A percentile compares a stretch with the other conserved stretches of the same genome.
Conservation (phyloP, 2,113 vertebrate genomes). For the Prionailurus viverrinus region DNA sequence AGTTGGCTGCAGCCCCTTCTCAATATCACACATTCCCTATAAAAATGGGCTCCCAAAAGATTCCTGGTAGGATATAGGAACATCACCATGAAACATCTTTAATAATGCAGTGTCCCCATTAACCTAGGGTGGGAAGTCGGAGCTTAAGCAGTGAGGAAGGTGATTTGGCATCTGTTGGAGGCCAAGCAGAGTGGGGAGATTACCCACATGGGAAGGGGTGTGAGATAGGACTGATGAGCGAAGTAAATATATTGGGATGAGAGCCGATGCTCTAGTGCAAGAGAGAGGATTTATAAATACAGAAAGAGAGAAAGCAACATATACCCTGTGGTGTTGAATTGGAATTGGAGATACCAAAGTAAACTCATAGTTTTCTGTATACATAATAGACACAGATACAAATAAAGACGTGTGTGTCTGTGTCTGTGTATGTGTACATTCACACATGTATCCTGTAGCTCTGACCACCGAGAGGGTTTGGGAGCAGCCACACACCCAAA, state of each 20-base stretch:
- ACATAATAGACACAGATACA: not conserved
- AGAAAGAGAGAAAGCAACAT: not conserved
- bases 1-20: not conserved
- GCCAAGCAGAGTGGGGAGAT: not conserved
- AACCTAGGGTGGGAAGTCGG: not conserved
- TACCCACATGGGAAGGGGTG: too few species aligned
- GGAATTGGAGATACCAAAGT: not conserved
- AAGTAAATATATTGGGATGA: not conserved
- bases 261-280: not conserved
- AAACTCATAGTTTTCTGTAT: not conserved
- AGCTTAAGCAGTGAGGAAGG: not conserved
- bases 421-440: rapidly evolving
- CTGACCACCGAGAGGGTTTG: not conserved
- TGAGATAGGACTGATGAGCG: not conserved
- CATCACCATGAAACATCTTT: not conserved
- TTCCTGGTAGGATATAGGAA: not conserved
- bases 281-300: not conserved
- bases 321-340: not conserved
- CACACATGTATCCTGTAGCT: not conserved
- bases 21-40: not conserved
- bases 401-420: not conserved
- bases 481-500: not conserved
- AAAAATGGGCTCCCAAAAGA: not conserved
- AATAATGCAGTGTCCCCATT: too few species aligned
- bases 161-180: not conserved